Evolutionary conservation across 2,888 invertebrate species (phyloP), one percentile per base, ranked within the genome.

Genomic region (Alloplasta piceator): DNA sequence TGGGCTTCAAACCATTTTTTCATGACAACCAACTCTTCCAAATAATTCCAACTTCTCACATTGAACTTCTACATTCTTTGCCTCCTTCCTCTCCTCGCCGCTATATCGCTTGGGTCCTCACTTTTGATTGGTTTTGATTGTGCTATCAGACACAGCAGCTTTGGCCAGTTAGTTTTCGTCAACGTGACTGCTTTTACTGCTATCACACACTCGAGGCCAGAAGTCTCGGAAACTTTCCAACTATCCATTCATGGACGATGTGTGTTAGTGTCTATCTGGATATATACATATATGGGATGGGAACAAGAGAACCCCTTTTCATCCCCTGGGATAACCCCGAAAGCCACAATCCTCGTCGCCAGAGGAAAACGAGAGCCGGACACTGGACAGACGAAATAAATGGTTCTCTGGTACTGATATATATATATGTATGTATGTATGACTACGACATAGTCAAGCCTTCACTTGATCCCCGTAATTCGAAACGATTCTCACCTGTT

Each of bases 401-500:
- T 68, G 72, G 75, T 39, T 66, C 41, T 43, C 71, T 46, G 14
- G 66, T 46, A 38, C 26, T 38, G 9, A 7, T 16, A 75, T 61
- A 76, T 66, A 14, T 52, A 72, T 61, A 72, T 50, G 39, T 7
- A 5, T 50, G 39, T 7, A 5, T 68, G 56, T 46, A 64, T 68
- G 64, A 43, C 41, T 43, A 43, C 50, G 36, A 64, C 63, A 64
- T 38, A 70, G 38, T 60, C 70, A 66, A 74, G 72, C 61, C 77
- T 72, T 63, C 43, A 12, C 63, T 68, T 68, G 64, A 80, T 77
- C 80, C 63, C 36, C 61, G 67, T 73, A 73, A 80, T 80, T 80
- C 77, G 68, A 64, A 80, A 73, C 73, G 63, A 77, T 80, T 80
- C 80, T 73, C 80, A 77, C 73, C 76, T 77, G 77, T 68, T 38